These are phyloP conservation scores for Oreochromis mossambicus DNA, from an alignment of 2,797 vertebrate species.

Conservation along the genomic window DNA sequence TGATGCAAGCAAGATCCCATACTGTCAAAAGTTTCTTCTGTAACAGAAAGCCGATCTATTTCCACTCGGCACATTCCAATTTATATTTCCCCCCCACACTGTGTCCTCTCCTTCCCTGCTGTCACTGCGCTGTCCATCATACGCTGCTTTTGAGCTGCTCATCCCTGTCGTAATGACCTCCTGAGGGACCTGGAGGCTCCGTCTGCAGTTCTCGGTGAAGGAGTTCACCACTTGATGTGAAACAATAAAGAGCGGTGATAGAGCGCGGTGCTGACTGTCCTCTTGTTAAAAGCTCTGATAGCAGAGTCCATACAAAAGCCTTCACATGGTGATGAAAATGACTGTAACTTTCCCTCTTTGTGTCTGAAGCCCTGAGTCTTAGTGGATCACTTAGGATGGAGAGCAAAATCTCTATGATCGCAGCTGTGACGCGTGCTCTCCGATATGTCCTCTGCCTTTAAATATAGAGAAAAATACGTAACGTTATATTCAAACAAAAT, in stretches of 20 bases:
- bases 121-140: conserved; percentile 61
- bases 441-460: neutral
- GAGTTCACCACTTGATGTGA: conserved; percentile 61
- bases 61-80: conserved; percentile 59
- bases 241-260: conserved; percentile 52
- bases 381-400: conserved; percentile 14
- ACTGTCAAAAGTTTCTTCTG: conserved; percentile 52
- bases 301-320: conserved; percentile 14
- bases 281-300: conserved; percentile 50
- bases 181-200: conserved; percentile 65
- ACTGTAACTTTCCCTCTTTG: conserved; percentile 4
- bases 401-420: conserved; percentile 18
- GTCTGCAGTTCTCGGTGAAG: conserved; percentile 61
- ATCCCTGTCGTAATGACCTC: conserved; percentile 76
- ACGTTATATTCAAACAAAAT: neutral
- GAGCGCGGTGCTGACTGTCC: conserved; percentile 21
- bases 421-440: neutral
- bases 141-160: conserved; percentile 49
- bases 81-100: conserved; percentile 43
- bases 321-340: conserved; percentile 45
- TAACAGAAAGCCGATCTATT: conserved; percentile 43
- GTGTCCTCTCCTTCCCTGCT: conserved; percentile 48
- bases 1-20: conserved; percentile 34
- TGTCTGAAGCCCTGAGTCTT: conserved; percentile 16
- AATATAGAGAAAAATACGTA: neutral